Evolutionary conservation across 2,888 invertebrate species (phyloP).

Genomic region (Mesochorus sp.): DNA sequence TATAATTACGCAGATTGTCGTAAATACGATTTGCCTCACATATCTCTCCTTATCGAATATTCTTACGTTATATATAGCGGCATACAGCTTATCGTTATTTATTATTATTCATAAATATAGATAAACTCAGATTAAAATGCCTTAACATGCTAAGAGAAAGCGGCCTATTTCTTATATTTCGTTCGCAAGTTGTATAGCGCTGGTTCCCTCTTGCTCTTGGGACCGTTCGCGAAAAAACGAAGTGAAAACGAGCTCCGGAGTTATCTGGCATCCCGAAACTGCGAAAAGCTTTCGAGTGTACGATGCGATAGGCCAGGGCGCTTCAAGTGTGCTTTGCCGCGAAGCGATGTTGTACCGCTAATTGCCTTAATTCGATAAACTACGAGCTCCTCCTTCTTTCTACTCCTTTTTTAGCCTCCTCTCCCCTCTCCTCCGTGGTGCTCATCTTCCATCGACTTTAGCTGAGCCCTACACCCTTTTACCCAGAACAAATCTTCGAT

Average conservation of each 20-base stretch:
- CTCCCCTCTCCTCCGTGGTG: not conserved
- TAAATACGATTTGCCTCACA: not conserved
- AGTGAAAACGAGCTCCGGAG: constrained; percentile 42
- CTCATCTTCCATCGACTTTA: constrained; percentile 52
- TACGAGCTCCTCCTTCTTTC: constrained; percentile 69
- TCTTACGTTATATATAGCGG: not conserved
- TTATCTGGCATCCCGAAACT: constrained; percentile 72
- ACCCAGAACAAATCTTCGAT: constrained; percentile 37
- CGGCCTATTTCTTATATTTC: not conserved
- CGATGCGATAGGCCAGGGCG: constrained; percentile 58
- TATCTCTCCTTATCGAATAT: constrained; percentile 29
- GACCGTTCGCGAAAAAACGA: constrained; percentile 5
- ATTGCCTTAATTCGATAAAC: constrained; percentile 79
- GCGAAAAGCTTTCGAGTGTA: constrained; percentile 78
- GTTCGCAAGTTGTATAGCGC: no score
- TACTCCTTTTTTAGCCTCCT: not conserved
- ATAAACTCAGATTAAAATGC: constrained; percentile 26
- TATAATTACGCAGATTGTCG: constrained; percentile 20
- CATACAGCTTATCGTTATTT: constrained; percentile 37
- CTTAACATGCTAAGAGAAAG: not conserved
- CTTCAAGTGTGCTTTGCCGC: constrained; percentile 47
- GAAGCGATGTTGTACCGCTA: constrained; percentile 76
- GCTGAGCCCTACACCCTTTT: constrained; percentile 27
- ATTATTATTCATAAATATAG: constrained; percentile 53
- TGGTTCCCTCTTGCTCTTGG: not conserved